phyloP scores from a whole-genome alignment of 2,113 vertebrate species.

The Scartelaos histophorus region DNA sequence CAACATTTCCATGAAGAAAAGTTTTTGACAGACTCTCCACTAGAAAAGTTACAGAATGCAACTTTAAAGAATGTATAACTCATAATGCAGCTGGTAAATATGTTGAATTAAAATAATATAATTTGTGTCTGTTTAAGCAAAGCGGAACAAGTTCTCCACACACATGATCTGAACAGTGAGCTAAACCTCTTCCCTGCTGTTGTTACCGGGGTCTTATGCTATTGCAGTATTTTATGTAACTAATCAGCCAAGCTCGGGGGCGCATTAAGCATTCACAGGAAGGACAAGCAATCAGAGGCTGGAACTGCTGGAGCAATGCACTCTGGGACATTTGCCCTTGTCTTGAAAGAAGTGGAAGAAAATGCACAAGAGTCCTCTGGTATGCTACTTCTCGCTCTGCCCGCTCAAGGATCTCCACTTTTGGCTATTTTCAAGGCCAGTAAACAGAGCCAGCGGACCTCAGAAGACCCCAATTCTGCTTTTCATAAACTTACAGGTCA shows the following conservation, averaged over 20 bases:
- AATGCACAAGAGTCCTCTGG: background rate
- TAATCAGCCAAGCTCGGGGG: slow-evolving; percentile 2
- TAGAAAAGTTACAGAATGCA: too few relatives aligned
- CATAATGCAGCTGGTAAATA: background rate
- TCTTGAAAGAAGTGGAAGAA: slow-evolving; percentile 2
- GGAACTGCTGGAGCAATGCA: slow-evolving; percentile 4
- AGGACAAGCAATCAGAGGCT: slow-evolving; percentile 3
- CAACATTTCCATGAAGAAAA: too few relatives aligned
- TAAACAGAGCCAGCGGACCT: slow-evolving; percentile 16
- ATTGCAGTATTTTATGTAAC: slow-evolving; percentile 2
- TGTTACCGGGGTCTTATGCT: background rate
- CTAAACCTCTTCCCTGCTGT: background rate
- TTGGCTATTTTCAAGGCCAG: background rate
- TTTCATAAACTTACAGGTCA: slow-evolving; percentile 10
- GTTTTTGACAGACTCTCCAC: too few relatives aligned
- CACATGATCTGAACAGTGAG: too few relatives aligned
- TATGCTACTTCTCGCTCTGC: background rate
- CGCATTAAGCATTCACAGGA: slow-evolving; percentile 1
- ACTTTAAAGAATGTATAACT: background rate
- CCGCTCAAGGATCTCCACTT: background rate
- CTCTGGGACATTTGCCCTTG: slow-evolving; percentile 13
- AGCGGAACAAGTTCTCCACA: background rate
- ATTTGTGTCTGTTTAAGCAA: background rate
- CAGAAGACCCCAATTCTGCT: slow-evolving; percentile 23
- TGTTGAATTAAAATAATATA: too few relatives aligned